Percentiles rank a stretch among this genome's conserved stretches.
Evolutionary conservation across 2,888 invertebrate species (phyloP).

Genomic region (Agonopterix arenella): DNA sequence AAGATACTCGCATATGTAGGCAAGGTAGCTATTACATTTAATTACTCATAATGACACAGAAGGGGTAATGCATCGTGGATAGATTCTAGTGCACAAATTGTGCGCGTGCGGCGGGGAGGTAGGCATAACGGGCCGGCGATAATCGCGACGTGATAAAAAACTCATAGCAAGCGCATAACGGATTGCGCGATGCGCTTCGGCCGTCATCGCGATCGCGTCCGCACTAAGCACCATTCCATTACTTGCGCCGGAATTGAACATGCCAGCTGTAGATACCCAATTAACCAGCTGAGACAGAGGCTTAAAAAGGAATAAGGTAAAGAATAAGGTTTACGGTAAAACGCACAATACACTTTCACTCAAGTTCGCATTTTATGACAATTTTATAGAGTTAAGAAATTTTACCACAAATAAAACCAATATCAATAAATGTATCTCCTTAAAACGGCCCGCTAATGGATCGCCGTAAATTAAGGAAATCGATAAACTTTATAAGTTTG

Average conservation of each 20-base stretch:
- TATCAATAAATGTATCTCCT: too few species aligned
- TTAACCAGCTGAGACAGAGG: too few species aligned
- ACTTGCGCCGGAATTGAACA: neutral
- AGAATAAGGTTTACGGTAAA: too few species aligned
- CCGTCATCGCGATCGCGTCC: constrained; percentile 44
- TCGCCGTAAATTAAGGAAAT: constrained; percentile 12
- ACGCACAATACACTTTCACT: too few species aligned
- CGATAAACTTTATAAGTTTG: constrained; percentile 16
- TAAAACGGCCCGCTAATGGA: constrained; percentile 10
- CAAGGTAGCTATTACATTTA: constrained; percentile 9
- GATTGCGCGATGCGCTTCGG: constrained; percentile 55
- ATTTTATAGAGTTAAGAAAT: too few species aligned
- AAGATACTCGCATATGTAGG: neutral
- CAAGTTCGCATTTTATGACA: too few species aligned
- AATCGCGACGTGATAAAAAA: constrained; percentile 62
- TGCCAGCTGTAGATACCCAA: neutral
- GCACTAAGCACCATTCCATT: constrained; percentile 5
- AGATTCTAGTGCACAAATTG: constrained; percentile 40
- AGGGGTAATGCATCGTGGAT: constrained; percentile 33
- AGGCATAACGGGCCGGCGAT: constrained; percentile 52
- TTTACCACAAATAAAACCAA: too few species aligned
- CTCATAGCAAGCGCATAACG: constrained; percentile 53
- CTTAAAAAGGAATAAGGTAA: too few species aligned
- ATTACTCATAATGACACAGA: constrained; percentile 15
- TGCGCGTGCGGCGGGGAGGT: constrained; percentile 22